These are phyloP conservation scores for Embidobia sp. DNA, from an alignment of 2,888 invertebrate species.

Conservation along the genomic window DNA sequence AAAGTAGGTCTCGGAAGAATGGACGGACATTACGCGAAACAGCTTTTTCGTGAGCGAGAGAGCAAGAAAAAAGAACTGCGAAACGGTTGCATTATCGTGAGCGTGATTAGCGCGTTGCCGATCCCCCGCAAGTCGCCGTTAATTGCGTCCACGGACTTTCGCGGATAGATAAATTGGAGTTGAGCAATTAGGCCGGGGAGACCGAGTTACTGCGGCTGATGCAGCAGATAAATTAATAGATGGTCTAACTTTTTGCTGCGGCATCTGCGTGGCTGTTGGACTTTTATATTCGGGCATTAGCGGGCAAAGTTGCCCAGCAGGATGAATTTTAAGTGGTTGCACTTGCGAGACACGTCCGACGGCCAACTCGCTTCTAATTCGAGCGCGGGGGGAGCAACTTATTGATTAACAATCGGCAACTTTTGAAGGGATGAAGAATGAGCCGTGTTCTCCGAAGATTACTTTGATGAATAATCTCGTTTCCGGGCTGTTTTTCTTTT, in stretches of 20 bases:
- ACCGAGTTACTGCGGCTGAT: not conserved
- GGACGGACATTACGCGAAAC: conserved; percentile 42
- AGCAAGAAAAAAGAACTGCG: not conserved
- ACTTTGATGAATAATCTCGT: too few species aligned
- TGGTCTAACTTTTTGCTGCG: conserved; percentile 9
- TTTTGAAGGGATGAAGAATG: too few species aligned
- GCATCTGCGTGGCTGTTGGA: too few species aligned
- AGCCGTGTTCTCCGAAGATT: too few species aligned
- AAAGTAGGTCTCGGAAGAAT: conserved; percentile 59
- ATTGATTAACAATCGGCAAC: too few species aligned
- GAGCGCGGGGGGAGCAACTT: too few species aligned
- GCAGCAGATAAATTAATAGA: conserved; percentile 31
- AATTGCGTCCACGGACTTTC: conserved; percentile 10
- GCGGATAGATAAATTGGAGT: conserved; percentile 15
- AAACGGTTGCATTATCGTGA: not conserved
- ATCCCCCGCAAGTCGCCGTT: conserved; percentile 10
- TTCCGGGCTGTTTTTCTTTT: too few species aligned
- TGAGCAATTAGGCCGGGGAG: conserved; percentile 40
- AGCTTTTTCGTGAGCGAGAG: conserved; percentile 8
- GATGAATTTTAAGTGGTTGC: too few species aligned
- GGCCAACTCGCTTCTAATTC: too few species aligned
- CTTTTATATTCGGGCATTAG: not conserved
- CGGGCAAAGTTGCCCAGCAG: not conserved
- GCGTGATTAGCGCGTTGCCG: conserved; percentile 1
- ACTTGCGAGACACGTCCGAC: too few species aligned